Base-by-base conservation (phyloP, 2,797 vertebrate genomes). In the Alosa sapidissima region DNA sequence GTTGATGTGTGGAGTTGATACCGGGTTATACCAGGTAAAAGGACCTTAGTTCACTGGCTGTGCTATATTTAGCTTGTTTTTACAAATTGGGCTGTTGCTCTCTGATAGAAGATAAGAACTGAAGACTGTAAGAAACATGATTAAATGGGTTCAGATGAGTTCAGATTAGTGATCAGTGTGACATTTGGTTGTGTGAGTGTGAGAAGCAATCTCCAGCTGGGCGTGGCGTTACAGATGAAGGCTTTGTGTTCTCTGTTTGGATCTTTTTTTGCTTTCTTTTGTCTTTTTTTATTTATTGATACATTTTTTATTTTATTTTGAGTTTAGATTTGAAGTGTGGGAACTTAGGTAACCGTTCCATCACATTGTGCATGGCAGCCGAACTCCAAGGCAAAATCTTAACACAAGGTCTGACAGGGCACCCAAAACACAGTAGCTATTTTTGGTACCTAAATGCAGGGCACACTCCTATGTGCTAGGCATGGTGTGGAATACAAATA, bases 391-490 rank as follows among this genome's bases (percentile, higher is more conserved):
- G 68, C 41, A 47, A 24, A 36, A 78, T 78, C 36, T 45, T 47
- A 47, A 47, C 72, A n/a, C 36, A 1, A 5, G 3, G 2, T 78
- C 16, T 21, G 72, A 45, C 16, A 36, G 7, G 7, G 72, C 36
- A 78, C 41, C 41, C 72, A 78, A 78, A 47, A 78, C 11, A 78
- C 72, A 16, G 72, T 5, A 78, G 72, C 41, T 78, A 78, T 78
- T 78, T 36, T 21, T 78, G 72, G 72, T 21, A 21, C 7, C 41
- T 21, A 13, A 78, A 78, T 78, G 19, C 72, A 78, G 72, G 19
- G 41, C 72, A 47, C 5, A 0, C 72, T 21, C 41, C 13, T 9
- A 45, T 47, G 16, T 78, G 41, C 19, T 47, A 16, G 45, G 68
- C 68, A 45, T 13, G 13, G 10, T 45, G 68, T 36, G 5, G 33